These are phyloP conservation scores for Aphelenchoides fujianensis DNA, from an alignment of 1,140 invertebrate genomes.

Conservation along the genomic window DNA sequence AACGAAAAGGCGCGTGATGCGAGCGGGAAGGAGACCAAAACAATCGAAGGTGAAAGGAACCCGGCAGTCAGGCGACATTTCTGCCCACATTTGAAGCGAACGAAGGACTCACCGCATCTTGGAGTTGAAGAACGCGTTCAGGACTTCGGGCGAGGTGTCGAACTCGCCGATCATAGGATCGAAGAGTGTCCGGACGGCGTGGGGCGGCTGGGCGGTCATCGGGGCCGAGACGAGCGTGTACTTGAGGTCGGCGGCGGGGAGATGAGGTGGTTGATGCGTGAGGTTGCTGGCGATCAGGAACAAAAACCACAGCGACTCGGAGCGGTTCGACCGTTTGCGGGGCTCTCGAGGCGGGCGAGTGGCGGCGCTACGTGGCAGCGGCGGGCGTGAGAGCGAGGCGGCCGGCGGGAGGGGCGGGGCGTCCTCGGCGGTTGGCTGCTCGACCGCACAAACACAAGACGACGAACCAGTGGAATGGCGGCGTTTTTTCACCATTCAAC, in stretches of 20 bases:
- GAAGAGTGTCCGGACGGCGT: conserved; percentile 22
- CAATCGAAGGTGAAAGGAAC: not conserved
- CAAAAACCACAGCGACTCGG: conserved; percentile 1
- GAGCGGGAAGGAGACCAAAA: not conserved
- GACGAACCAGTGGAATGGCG: not conserved
- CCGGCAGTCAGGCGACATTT: too few species aligned
- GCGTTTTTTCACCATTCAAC: conserved; percentile 10
- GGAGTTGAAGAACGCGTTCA: conserved; percentile 36
- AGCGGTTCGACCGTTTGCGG: not conserved
- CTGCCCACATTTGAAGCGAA: not conserved
- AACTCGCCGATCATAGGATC: conserved; percentile 42
- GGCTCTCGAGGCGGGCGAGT: not conserved
- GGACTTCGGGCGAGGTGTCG: conserved; percentile 9
- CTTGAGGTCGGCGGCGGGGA: not conserved
- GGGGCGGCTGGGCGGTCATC: too few species aligned
- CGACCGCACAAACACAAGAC: not conserved
- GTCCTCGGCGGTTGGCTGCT: not conserved
- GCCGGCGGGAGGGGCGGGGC: not conserved
- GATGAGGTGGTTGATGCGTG: not conserved
- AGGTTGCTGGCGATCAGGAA: conserved; percentile 6
- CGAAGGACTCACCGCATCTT: conserved; percentile 26
- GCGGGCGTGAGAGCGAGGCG: not conserved
- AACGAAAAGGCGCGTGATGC: not conserved
- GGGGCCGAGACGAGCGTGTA: not conserved
- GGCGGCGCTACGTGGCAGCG: too few species aligned